Conservation (phyloP, 2,888 invertebrate species). For the Eristalis tenax region DNA sequence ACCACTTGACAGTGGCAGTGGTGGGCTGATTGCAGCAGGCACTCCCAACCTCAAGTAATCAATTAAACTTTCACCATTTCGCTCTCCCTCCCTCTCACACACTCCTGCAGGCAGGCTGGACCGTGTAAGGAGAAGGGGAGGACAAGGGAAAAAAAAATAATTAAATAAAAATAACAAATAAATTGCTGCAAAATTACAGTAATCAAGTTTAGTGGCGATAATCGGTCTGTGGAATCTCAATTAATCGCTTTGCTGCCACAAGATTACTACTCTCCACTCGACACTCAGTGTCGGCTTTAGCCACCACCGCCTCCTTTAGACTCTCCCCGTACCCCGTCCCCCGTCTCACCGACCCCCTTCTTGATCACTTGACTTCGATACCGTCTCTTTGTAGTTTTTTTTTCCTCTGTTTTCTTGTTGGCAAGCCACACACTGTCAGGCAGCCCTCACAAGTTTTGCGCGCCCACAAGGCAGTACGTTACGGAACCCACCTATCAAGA, state of each 20-base stretch:
- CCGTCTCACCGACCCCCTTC: no score
- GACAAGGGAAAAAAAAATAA: conserved; percentile 9
- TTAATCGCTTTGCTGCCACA: conserved; percentile 72
- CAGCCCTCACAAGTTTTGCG: conserved; percentile 63
- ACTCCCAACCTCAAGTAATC: conserved; percentile 41
- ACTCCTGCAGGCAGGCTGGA: background rate
- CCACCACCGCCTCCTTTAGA: background rate
- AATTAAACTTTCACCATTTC: conserved; percentile 71
- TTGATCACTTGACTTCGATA: no score
- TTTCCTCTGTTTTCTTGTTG: conserved; percentile 18
- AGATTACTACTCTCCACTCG: conserved; percentile 55
- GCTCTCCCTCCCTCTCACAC: conserved; percentile 26
- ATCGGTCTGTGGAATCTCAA: conserved; percentile 73
- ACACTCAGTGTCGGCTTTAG: conserved; percentile 31
- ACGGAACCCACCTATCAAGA: conserved; percentile 36
- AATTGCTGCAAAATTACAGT: conserved; percentile 73
- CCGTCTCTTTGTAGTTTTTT: conserved; percentile 8
- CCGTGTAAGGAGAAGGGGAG: no score
- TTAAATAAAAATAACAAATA: conserved; percentile 65
- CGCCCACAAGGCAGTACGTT: conserved; percentile 59
- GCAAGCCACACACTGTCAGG: conserved; percentile 45
- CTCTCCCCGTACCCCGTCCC: background rate
- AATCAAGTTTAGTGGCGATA: conserved; percentile 74
- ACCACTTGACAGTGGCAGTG: background rate
- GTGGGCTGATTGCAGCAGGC: background rate